Conservation (phyloP, 2,888 invertebrate genomes). For the Plagiodera versicolora region DNA sequence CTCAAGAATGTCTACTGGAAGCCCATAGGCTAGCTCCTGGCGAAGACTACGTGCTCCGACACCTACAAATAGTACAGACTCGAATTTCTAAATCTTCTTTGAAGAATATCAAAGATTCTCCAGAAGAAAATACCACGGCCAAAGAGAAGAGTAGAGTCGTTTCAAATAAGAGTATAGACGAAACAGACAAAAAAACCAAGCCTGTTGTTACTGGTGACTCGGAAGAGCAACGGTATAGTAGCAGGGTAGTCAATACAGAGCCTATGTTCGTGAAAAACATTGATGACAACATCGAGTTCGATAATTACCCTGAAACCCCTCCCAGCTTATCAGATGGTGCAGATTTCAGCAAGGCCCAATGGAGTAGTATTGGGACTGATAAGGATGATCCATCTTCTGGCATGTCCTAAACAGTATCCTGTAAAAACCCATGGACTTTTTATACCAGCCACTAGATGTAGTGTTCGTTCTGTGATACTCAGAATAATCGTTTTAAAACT, state of each 20-base stretch:
- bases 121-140: constrained; percentile 40
- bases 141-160: constrained; percentile 49
- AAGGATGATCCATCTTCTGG: constrained; percentile 56
- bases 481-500: constrained; percentile 52
- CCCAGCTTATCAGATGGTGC: constrained; percentile 26
- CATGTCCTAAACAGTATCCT: constrained; percentile 52
- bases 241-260: constrained; percentile 54
- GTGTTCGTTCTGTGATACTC: constrained; percentile 58
- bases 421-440: constrained; percentile 48
- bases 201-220: constrained; percentile 52
- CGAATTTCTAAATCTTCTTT: constrained; percentile 58
- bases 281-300: constrained; percentile 43
- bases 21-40: constrained; percentile 82
- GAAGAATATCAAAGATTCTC: constrained; percentile 42
- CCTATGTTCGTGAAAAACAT: constrained; percentile 54
- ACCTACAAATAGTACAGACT: constrained; percentile 84
- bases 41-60: constrained; percentile 89
- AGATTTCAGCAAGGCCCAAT: constrained; percentile 33
- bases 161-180: constrained; percentile 52
- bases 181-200: constrained; percentile 50
- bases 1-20: constrained; percentile 80
- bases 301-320: constrained; percentile 31
- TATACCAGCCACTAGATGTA: constrained; percentile 57
- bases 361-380: constrained; percentile 43
- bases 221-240: constrained; percentile 53